Percentiles rank a stretch among this genome's conserved stretches.
Evolutionary conservation across 2,113 vertebrate species (phyloP).

Genomic region (Rhabdomys dilectus): DNA sequence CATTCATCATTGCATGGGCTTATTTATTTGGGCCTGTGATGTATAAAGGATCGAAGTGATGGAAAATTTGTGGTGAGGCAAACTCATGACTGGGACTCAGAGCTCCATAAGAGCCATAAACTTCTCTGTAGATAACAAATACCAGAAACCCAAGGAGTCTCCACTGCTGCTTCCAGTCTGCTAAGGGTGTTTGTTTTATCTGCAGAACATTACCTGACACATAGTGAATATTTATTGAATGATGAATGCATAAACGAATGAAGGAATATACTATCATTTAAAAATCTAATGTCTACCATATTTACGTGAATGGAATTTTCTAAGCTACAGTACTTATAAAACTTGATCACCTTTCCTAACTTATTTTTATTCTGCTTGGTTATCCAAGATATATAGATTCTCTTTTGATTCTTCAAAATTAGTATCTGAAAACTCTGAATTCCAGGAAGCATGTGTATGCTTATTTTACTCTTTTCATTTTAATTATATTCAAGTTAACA

Average conservation of each 20-base stretch:
- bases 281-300: background rate
- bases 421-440: background rate
- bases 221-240: background rate
- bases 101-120: background rate
- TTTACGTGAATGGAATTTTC: background rate
- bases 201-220: background rate
- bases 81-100: background rate
- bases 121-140: too few species aligned
- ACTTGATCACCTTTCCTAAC: constrained; percentile 1
- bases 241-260: background rate
- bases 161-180: background rate
- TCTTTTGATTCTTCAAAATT: background rate
- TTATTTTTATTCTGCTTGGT: background rate
- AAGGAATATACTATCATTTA: background rate
- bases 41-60: background rate
- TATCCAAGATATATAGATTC: background rate
- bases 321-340: background rate
- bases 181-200: background rate
- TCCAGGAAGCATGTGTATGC: background rate
- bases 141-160: background rate
- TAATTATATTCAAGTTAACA: background rate
- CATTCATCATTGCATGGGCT: background rate
- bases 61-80: too few species aligned
- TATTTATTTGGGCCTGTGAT: background rate
- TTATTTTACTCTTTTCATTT: background rate